These are phyloP conservation scores for Proteles cristata DNA, from an alignment of 2,113 vertebrate genomes.

Conservation along the genomic window DNA sequence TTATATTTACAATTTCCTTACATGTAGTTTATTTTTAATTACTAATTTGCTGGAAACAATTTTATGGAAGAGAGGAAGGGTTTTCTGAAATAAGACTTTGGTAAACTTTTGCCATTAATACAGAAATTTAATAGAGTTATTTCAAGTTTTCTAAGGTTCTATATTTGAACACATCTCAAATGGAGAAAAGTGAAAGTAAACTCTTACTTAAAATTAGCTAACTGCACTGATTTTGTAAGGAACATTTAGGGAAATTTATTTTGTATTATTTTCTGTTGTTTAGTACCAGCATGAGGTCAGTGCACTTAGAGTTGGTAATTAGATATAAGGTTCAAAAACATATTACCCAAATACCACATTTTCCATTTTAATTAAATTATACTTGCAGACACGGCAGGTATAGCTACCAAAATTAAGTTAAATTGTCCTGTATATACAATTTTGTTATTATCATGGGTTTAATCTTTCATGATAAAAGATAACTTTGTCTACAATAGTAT, in stretches of 20 bases:
- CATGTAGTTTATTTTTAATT: neutral
- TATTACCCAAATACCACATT: constrained; percentile 82
- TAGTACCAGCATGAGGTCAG: constrained; percentile 77
- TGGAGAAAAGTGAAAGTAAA: constrained; percentile 38
- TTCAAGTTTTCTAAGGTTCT: neutral
- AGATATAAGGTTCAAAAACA: constrained; percentile 77
- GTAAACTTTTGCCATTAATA: neutral
- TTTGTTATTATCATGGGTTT: constrained; percentile 77
- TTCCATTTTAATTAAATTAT: constrained; percentile 84
- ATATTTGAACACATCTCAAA: constrained; percentile 20
- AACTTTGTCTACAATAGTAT: constrained; percentile 35
- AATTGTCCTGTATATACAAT: constrained; percentile 78
- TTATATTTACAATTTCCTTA: neutral
- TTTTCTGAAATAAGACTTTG: neutral
- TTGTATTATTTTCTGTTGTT: constrained; percentile 76
- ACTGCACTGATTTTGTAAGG: constrained; percentile 44
- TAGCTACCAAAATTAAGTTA: constrained; percentile 80
- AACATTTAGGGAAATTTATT: constrained; percentile 56
- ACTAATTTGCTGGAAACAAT: neutral
- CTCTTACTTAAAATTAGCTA: constrained; percentile 32
- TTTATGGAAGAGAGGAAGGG: neutral
- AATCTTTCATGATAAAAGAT: constrained; percentile 73
- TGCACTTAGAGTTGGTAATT: constrained; percentile 79
- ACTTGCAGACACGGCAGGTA: constrained; percentile 79
- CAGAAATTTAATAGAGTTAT: neutral